A percentile compares a stretch with the other conserved stretches of the same genome.
phyloP scores from a whole-genome alignment of 2,888 invertebrate genomes.

The Neuroscelio doddi region DNA sequence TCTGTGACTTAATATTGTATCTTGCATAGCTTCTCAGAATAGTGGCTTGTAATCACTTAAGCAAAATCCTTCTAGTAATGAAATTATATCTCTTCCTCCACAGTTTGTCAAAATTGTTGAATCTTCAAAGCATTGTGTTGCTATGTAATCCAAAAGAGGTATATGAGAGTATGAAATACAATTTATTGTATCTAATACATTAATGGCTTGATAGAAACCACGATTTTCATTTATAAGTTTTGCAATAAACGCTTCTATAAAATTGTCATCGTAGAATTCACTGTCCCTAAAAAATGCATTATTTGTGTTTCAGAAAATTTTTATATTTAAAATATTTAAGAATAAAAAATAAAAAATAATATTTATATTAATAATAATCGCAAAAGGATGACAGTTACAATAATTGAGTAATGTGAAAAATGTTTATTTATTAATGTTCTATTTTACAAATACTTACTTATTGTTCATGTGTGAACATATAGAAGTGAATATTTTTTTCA shows the following conservation, averaged over 20 bases:
- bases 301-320: neutral
- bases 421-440: too few relatives aligned
- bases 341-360: too few relatives aligned
- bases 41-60: slow-evolving; percentile 76
- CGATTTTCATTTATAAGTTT: slow-evolving; percentile 8
- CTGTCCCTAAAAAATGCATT: neutral
- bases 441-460: too few relatives aligned
- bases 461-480: too few relatives aligned
- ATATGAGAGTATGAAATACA: slow-evolving; percentile 64
- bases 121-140: slow-evolving; percentile 72
- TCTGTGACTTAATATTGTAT: slow-evolving; percentile 69
- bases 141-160: slow-evolving; percentile 76
- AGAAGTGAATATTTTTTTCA: too few relatives aligned
- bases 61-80: slow-evolving; percentile 36
- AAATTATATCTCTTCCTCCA: neutral
- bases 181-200: neutral
- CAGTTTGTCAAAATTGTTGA: slow-evolving; percentile 48
- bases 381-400: too few relatives aligned
- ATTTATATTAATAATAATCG: too few relatives aligned
- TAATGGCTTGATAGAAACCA: slow-evolving; percentile 6
- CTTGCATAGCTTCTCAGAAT: slow-evolving; percentile 74
- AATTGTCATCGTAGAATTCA: slow-evolving; percentile 1
- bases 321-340: neutral
- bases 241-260: slow-evolving; percentile 4
- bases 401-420: too few relatives aligned